Evolutionary conservation across 2,113 vertebrate genomes (phyloP).

Genomic region (Bambusicola thoracicus): DNA sequence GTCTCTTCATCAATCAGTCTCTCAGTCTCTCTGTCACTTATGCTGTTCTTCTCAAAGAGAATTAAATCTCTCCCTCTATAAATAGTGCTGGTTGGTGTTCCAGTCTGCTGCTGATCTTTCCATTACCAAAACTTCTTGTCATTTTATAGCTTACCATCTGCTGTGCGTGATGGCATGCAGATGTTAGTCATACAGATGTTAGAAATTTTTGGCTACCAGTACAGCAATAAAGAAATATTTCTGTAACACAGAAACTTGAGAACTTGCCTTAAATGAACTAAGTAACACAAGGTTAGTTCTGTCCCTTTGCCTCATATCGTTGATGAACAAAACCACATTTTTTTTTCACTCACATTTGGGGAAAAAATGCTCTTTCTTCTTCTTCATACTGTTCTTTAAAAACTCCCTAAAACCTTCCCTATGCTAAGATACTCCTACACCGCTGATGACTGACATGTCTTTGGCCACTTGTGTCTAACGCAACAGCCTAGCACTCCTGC

Average conservation of each 20-base stretch:
- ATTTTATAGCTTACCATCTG: conserved; percentile 55
- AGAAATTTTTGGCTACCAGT: conserved; percentile 46
- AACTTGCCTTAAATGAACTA: conserved; percentile 59
- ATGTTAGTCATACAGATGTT: conserved; percentile 52
- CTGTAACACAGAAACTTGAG: conserved; percentile 13
- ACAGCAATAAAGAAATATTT: conserved; percentile 31
- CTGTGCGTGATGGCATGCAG: conserved; percentile 57
- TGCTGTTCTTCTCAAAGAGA: conserved; percentile 2
- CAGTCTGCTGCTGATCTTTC: conserved; percentile 52
- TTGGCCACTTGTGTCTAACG: neutral
- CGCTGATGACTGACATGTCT: neutral
- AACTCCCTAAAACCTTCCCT: neutral
- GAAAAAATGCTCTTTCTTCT: neutral
- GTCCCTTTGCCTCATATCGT: neutral
- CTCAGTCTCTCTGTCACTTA: conserved; percentile 31
- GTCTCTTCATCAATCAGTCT: conserved; percentile 11
- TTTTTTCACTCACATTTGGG: neutral
- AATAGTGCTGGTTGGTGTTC: conserved; percentile 35
- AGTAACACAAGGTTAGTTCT: conserved; percentile 1
- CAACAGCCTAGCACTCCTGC: neutral
- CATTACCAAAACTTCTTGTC: conserved; percentile 39
- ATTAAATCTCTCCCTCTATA: conserved; percentile 11
- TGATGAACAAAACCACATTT: neutral
- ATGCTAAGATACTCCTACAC: neutral
- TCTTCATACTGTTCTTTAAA: neutral